Evolutionary conservation across 2,113 vertebrate species (phyloP), one percentile per base, ranked within the genome.

Genomic region (Corvus hawaiiensis): DNA sequence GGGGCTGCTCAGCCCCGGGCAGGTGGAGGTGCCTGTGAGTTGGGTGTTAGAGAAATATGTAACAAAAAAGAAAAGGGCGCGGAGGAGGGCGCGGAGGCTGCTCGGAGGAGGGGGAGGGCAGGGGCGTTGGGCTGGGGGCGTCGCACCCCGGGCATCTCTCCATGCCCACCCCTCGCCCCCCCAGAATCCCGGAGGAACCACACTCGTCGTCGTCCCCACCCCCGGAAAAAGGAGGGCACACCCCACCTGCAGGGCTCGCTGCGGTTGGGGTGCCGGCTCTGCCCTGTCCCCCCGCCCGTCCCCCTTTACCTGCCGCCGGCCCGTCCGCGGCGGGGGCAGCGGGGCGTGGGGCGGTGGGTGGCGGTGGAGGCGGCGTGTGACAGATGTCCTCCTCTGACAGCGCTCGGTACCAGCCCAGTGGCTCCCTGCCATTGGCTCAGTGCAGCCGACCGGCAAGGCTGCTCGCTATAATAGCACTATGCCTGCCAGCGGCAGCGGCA

Each of bases 341-440:
- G 86, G 79, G 87, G 80, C 78, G 85, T 69, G 87, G 84, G 79
- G 44, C 51, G 54, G 89, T 73, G 77, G 95, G 97, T 95, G 93
- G 95, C 93, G 90, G 96, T 93, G 97, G 96, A 89, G 97, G 97
- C 97, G 92, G 97, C 96, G 96, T 97, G 98, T 98, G 98, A 97
- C 98, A 98, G 98, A 98, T 98, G 98, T 96, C 94, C 97, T 97
- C 97, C 93, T 97, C 96, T 97, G 97, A 97, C 97, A 97, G 98
- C 97, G 96, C 97, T 96, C 96, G 67, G 97, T 96, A 96, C 96
- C 97, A 98, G 98, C 97, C 97, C 94, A 97, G 98, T 95, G 98
- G 97, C 98, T 97, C 96, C 97, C 98, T 97, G 97, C 97, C 98
- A 98, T 98, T 98, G 98, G 98, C 98, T 98, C 98, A 63, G 97